Conservation (phyloP, 1,140 invertebrate genomes). For the Drosophila tsacasi region DNA sequence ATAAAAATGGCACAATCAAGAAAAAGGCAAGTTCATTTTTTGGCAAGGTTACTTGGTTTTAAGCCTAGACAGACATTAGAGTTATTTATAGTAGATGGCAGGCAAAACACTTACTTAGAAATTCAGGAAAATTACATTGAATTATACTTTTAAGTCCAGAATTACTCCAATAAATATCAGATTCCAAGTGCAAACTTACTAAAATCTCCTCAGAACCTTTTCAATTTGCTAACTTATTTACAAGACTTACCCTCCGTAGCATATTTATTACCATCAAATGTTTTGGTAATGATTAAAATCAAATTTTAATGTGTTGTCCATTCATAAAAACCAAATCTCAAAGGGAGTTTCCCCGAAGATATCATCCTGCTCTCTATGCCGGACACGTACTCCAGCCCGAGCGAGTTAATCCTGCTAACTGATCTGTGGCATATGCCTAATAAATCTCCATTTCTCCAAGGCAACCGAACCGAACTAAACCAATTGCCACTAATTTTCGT, state of each 20-base stretch:
- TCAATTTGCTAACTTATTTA: conserved; percentile 24
- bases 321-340: conserved; percentile 16
- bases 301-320: conserved; percentile 40
- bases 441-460: conserved; percentile 66
- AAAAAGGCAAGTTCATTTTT: not conserved
- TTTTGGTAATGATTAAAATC: conserved; percentile 30
- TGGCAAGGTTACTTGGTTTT: not conserved
- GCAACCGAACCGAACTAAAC: conserved; percentile 36
- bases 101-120: no score
- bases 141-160: conserved; percentile 1
- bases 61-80: not conserved
- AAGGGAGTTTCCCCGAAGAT: conserved; percentile 4
- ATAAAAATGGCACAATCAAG: not conserved
- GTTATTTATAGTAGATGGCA: not conserved
- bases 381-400: conserved; percentile 55
- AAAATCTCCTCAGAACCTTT: not conserved
- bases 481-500: conserved; percentile 79
- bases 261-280: conserved; percentile 22
- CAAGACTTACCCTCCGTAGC: not conserved
- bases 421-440: conserved; percentile 79
- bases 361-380: conserved; percentile 47
- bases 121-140: conserved; percentile 1
- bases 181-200: not conserved
- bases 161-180: conserved; percentile 5
- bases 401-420: conserved; percentile 57